Evolutionary conservation across 2,113 vertebrate genomes (phyloP).

Genomic region (Astur gentilis): DNA sequence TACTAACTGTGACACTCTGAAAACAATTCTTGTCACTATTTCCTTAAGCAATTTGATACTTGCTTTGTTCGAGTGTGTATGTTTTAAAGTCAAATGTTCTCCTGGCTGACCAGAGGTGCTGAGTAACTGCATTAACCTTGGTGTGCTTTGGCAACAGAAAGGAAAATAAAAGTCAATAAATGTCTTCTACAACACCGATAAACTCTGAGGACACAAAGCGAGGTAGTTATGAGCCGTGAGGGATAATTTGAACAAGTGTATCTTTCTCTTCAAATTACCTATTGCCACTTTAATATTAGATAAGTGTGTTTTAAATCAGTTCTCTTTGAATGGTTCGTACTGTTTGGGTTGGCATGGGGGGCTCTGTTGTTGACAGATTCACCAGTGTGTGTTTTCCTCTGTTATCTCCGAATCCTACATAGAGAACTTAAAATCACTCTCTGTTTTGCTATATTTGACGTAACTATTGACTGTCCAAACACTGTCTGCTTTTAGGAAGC

Average conservation of each 20-base stretch:
- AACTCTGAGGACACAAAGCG: slow-evolving; percentile 28
- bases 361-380: neutral
- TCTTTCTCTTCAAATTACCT: slow-evolving; percentile 46
- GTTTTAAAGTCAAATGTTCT: slow-evolving; percentile 53
- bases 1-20: neutral
- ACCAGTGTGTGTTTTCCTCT: neutral
- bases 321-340: slow-evolving; percentile 22
- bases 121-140: slow-evolving; percentile 64
- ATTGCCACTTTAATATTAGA: slow-evolving; percentile 30
- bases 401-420: slow-evolving; percentile 38
- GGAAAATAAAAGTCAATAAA: slow-evolving; percentile 59
- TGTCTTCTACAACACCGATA: slow-evolving; percentile 35
- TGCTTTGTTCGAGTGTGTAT: slow-evolving; percentile 23
- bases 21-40: slow-evolving; percentile 4
- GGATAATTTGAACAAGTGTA: slow-evolving; percentile 41
- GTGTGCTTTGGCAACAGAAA: slow-evolving; percentile 53
- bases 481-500: neutral
- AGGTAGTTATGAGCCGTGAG: neutral
- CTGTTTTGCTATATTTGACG: neutral
- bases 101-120: slow-evolving; percentile 45
- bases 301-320: slow-evolving; percentile 49
- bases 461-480: neutral
- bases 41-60: slow-evolving; percentile 13
- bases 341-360: slow-evolving; percentile 11
- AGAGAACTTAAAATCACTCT: neutral